These are phyloP conservation scores for Sebastes reedi DNA, from an alignment of 2,797 vertebrate species.

Conservation along the genomic window DNA sequence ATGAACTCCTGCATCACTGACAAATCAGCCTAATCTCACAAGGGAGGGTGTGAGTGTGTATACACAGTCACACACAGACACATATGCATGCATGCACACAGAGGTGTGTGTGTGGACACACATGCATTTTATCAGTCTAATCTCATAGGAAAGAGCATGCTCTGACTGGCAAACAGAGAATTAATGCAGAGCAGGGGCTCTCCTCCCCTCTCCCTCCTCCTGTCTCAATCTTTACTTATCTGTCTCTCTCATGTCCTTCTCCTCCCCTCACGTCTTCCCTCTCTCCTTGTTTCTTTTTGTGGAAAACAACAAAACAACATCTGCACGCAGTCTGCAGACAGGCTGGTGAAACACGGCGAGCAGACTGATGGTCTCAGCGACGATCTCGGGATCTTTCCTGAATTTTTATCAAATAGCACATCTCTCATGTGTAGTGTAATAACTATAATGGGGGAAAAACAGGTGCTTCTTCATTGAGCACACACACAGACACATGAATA, in stretches of 20 bases:
- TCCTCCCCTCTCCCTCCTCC: slow-evolving; percentile 52
- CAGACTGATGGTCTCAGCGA: slow-evolving; percentile 37
- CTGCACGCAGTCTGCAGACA: slow-evolving; percentile 42
- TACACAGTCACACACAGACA: slow-evolving; percentile 34
- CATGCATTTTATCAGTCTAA: slow-evolving; percentile 74
- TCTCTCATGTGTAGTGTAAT: background rate
- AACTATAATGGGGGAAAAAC: background rate
- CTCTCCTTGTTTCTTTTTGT: slow-evolving; percentile 43
- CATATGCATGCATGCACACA: slow-evolving; percentile 5
- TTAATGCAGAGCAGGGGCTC: slow-evolving; percentile 77
- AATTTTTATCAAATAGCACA: slow-evolving; percentile 1
- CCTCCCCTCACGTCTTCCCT: slow-evolving; percentile 24
- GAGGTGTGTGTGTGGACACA: slow-evolving; percentile 56
- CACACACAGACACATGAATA: background rate
- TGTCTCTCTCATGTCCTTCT: slow-evolving; percentile 63
- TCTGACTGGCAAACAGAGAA: slow-evolving; percentile 80
- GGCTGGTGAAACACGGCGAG: slow-evolving; percentile 14
- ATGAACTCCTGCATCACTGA: slow-evolving; percentile 86
- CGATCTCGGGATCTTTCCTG: background rate
- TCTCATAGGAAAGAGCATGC: slow-evolving; percentile 78
- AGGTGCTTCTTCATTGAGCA: background rate
- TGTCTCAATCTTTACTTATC: slow-evolving; percentile 66
- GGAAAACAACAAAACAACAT: slow-evolving; percentile 60
- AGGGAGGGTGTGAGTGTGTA: slow-evolving; percentile 61
- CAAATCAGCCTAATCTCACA: slow-evolving; percentile 84